phyloP scores from a whole-genome alignment of 2,113 vertebrate genomes.

The Hippocampus guttulatus region DNA sequence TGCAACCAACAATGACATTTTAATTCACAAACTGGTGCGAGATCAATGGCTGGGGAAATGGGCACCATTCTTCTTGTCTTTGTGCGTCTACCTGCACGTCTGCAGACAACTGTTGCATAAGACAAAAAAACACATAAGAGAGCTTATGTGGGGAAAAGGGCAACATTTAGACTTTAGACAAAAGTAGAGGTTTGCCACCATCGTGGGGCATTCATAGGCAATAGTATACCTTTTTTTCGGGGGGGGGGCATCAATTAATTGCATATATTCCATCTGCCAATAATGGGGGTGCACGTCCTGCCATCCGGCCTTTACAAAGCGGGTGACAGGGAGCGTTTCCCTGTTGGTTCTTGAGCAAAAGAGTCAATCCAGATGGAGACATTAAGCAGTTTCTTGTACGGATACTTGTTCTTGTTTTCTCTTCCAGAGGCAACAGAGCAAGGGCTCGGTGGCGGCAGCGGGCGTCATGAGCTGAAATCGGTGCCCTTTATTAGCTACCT shows the following conservation, averaged over 20 bases:
- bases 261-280: too few species aligned
- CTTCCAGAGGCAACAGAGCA: slow-evolving; percentile 87
- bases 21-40: slow-evolving; percentile 45
- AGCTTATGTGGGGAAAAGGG: slow-evolving; percentile 8
- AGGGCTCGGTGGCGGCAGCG: slow-evolving; percentile 62
- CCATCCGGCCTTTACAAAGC: slow-evolving; percentile 36
- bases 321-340: slow-evolving; percentile 45
- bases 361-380: slow-evolving; percentile 44
- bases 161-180: background rate
- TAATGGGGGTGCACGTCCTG: background rate
- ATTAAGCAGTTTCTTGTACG: slow-evolving; percentile 3
- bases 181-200: background rate
- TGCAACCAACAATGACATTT: slow-evolving; percentile 51
- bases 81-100: slow-evolving; percentile 24
- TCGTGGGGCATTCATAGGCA: background rate
- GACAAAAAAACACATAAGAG: slow-evolving; percentile 14
- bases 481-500: slow-evolving; percentile 97
- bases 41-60: slow-evolving; percentile 44
- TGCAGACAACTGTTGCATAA: slow-evolving; percentile 34
- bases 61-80: slow-evolving; percentile 25
- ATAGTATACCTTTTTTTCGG: background rate
- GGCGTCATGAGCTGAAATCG: slow-evolving; percentile 90
- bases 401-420: slow-evolving; percentile 9
- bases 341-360: slow-evolving; percentile 30
- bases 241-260: too few species aligned